Base-by-base conservation (phyloP, 2,113 vertebrate species). In the Struthidea cinerea region DNA sequence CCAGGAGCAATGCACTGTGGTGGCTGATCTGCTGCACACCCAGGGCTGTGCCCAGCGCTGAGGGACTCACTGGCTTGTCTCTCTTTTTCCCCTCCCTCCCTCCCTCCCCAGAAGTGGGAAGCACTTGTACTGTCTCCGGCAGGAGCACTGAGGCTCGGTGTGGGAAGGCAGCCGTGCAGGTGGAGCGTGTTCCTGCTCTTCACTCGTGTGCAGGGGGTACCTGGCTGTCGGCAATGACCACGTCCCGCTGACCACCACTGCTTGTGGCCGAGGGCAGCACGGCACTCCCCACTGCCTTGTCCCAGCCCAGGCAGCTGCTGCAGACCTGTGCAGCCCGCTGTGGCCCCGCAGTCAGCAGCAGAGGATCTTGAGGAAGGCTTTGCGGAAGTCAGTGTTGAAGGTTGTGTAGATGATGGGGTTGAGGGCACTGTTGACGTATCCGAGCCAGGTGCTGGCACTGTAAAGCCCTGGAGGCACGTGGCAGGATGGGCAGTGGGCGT, bases 331-430 rank as follows among this genome's bases (percentile, higher is more conserved):
- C 84, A 53, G 60, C 56, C 56, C 0, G 0, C 16, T 11, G n/a
- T 8, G 1, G 53, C 76, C 37, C 28, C 1, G 0, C 11, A 3
- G 52, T 98, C 97, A 99, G 97, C 99, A 99, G 95, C 98, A 99
- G 79, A 99, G 97, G 96, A 99, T 98, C 98, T 99, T 99, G 97
- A 99, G 98, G 97, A 99, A 99, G 78, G 99, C 99, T 97, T 98
- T 98, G 61, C 99, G 98, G 97, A 99, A 99, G 95, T 99, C 99
- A 0, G 98, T 97, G 96, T 99, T 99, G 98, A 99, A 99, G 79
- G 98, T 99, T 47, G 99, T 99, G 93, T 99, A 99, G 97, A 99
- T 99, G 95, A 99, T 96, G 1, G 99, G 99, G 95, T 99, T 99
- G 87, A 99, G 98, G 77, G 99, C 99, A 1, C 99, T 99, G 98